Conservation (phyloP, 2,797 vertebrate species). For the Bovichtus diacanthus region DNA sequence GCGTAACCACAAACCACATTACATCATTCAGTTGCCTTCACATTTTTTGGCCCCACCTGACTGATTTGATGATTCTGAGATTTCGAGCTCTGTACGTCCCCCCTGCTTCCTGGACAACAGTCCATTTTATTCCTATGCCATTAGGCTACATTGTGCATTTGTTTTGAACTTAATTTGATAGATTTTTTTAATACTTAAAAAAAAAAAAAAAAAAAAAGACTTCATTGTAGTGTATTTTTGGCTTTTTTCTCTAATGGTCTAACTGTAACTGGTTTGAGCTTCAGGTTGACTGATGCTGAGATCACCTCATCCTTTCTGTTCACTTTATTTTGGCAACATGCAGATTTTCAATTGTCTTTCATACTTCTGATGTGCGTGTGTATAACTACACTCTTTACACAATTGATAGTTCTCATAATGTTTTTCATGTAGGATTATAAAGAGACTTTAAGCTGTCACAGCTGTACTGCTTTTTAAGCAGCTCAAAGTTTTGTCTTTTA, state of each 20-base stretch:
- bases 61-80: neutral
- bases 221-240: too few relatives aligned
- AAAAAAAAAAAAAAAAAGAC: too few relatives aligned
- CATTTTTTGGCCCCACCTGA: too few relatives aligned
- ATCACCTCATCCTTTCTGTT: neutral
- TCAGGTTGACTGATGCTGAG: neutral
- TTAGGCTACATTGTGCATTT: neutral
- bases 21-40: neutral
- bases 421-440: neutral
- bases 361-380: neutral
- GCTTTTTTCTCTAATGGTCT: neutral
- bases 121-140: neutral
- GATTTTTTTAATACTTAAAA: neutral
- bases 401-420: neutral
- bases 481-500: neutral
- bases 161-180: neutral
- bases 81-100: neutral
- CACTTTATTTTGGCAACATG: neutral
- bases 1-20: neutral
- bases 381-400: neutral
- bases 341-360: neutral
- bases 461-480: neutral
- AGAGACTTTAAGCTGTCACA: neutral
- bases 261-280: neutral
- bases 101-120: neutral